Evolutionary conservation across 2,113 vertebrate species (phyloP), one percentile per base, ranked within the genome.

Genomic region (Sebastes fasciatus): DNA sequence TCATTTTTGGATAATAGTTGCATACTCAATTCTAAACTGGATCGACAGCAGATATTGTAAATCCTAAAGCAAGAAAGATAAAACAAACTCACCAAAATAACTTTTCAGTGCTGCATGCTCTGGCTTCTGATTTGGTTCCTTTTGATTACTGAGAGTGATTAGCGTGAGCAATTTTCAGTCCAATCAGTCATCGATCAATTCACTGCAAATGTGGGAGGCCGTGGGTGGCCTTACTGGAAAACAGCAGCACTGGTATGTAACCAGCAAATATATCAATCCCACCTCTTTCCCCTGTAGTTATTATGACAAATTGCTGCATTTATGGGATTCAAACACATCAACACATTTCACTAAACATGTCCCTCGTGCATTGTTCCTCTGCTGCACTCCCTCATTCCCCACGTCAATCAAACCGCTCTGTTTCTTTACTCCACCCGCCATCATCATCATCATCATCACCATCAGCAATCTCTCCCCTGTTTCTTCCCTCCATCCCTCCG

Each of bases 261-360:
- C 52, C 74, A 61, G 34, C 6, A 67, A 81, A 82, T 83, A 84
- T 64, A 74, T 80, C 64, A 77, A 49, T 43, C 51, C 49, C n/a
- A n/a, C 52, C 49, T 19, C 68, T 45, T 49, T 7, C 23, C 26
- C 13, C 46, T 45, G 26, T 49, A 40, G 63, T 75, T 78, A 73
- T 82, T 66, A 73, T 79, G 80, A 87, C 66, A 91, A 83, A 91
- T 85, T 87, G 83, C 75, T 62, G 77, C 74, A 72, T 87, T 82
- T 71, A 80, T 77, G 70, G 63, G 77, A 80, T 54, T 82, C 79
- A 84, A 88, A 88, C 52, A 76, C 71, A 86, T 84, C 72, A 78
- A 79, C 66, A 77, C 73, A 61, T 88, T 83, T 84, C 23, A 58
- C 67, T 51, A 74, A 92, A 84, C 19, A 21, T 77, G 55, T 83